Conservation (phyloP, 1,140 invertebrate species). For the Drosophila sulfurigaster region DNA sequence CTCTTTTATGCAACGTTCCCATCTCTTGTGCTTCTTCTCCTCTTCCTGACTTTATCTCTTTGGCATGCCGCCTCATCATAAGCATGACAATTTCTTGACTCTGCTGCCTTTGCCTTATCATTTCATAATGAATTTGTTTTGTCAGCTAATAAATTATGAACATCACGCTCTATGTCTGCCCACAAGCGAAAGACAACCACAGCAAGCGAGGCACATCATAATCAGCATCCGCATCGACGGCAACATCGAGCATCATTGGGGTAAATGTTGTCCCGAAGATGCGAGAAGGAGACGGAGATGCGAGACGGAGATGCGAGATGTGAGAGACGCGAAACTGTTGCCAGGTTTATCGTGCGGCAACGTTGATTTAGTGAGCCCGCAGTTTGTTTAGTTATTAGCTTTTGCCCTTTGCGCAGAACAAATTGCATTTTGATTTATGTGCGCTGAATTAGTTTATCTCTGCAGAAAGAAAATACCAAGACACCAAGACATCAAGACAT, state of each 20-base stretch:
- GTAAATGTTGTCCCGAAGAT: conserved; percentile 52
- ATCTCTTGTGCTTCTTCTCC: neutral
- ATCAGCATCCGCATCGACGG: conserved; percentile 50
- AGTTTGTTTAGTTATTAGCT: conserved; percentile 83
- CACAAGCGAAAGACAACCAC: conserved; percentile 12
- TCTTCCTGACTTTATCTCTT: conserved; percentile 19
- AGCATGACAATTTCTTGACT: conserved; percentile 69
- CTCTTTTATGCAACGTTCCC: conserved; percentile 22
- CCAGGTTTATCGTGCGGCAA: conserved; percentile 71
- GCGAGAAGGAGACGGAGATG: neutral
- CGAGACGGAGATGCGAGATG: neutral
- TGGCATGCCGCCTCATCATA: conserved; percentile 43
- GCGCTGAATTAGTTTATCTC: conserved; percentile 73
- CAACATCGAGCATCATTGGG: conserved; percentile 52
- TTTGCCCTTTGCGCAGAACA: conserved; percentile 78
- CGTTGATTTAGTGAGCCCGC: conserved; percentile 78
- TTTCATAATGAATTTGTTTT: conserved; percentile 83
- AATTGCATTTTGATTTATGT: conserved; percentile 83
- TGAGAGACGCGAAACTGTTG: conserved; percentile 4
- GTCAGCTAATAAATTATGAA: conserved; percentile 81
- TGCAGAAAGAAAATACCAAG: conserved; percentile 21
- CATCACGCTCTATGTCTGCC: conserved; percentile 66
- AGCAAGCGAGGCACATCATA: conserved; percentile 64
- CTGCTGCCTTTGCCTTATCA: conserved; percentile 62
- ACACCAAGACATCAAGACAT: conserved; percentile 12